These are phyloP conservation scores for Baccha elongata DNA, from an alignment of 2,888 invertebrate genomes.

Conservation along the genomic window DNA sequence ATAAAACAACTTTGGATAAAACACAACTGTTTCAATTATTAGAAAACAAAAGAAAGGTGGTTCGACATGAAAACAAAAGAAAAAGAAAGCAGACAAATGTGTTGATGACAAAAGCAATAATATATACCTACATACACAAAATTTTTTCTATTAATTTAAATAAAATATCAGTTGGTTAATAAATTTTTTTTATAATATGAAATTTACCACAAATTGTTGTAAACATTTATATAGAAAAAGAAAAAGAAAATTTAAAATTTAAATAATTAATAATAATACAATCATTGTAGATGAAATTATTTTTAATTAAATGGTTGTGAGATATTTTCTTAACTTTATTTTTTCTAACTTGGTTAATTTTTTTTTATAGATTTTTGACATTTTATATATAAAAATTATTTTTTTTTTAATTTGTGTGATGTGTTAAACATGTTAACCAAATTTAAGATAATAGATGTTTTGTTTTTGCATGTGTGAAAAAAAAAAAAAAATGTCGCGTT, in stretches of 20 bases:
- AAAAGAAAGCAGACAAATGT: slow-evolving; percentile 28
- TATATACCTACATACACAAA: slow-evolving; percentile 68
- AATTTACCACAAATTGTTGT: slow-evolving; percentile 39
- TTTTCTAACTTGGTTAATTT: slow-evolving; percentile 55
- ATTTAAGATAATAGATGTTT: slow-evolving; percentile 53
- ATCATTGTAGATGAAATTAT: slow-evolving; percentile 68
- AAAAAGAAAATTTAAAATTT: slow-evolving; percentile 27
- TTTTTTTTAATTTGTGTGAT: slow-evolving; percentile 41
- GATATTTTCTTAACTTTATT: slow-evolving; percentile 56
- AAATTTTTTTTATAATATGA: slow-evolving; percentile 7
- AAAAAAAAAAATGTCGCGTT: slow-evolving; percentile 14
- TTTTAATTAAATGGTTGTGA: slow-evolving; percentile 73
- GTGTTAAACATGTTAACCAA: slow-evolving; percentile 40
- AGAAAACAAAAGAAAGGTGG: not conserved
- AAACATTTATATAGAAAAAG: slow-evolving; percentile 29
- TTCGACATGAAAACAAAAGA: not conserved
- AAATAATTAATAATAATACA: slow-evolving; percentile 51
- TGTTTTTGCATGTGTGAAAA: slow-evolving; percentile 32
- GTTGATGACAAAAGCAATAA: slow-evolving; percentile 72
- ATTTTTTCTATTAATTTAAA: slow-evolving; percentile 12
- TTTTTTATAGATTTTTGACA: slow-evolving; percentile 39
- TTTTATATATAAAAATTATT: slow-evolving; percentile 22
- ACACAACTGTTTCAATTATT: slow-evolving; percentile 58
- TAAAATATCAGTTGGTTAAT: slow-evolving; percentile 18
- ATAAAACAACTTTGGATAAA: slow-evolving; percentile 29